These are phyloP conservation scores for Puntigrus tetrazona DNA, from an alignment of 2,113 vertebrate species.

Conservation along the genomic window DNA sequence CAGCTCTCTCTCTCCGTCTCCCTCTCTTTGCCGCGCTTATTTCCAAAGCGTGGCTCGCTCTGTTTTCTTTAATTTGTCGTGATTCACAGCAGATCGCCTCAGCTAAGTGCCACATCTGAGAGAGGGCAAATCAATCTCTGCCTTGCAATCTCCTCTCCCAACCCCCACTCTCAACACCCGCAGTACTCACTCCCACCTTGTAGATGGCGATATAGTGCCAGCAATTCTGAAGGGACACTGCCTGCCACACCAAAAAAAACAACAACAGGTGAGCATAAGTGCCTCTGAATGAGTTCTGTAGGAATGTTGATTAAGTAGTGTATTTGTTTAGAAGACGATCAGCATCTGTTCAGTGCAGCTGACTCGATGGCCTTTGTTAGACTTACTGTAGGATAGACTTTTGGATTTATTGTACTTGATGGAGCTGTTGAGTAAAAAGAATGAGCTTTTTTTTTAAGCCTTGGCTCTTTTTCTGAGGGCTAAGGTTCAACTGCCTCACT, in stretches of 20 bases:
- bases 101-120: slow-evolving; percentile 40
- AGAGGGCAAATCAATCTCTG: slow-evolving; percentile 50
- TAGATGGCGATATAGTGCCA: slow-evolving; percentile 76
- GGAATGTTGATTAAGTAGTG: slow-evolving; percentile 60
- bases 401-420: slow-evolving; percentile 66
- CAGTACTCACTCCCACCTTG: slow-evolving; percentile 61
- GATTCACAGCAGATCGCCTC: slow-evolving; percentile 37
- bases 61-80: slow-evolving; percentile 49
- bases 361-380: slow-evolving; percentile 61
- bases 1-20: background rate
- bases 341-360: slow-evolving; percentile 56
- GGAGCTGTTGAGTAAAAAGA: slow-evolving; percentile 58
- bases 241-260: slow-evolving; percentile 31
- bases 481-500: slow-evolving; percentile 61
- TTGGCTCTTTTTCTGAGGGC: slow-evolving; percentile 51
- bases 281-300: slow-evolving; percentile 31
- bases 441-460: slow-evolving; percentile 48
- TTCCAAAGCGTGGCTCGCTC: slow-evolving; percentile 27
- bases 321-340: slow-evolving; percentile 61
- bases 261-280: background rate
- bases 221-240: slow-evolving; percentile 51
- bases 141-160: background rate
- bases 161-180: slow-evolving; percentile 9
- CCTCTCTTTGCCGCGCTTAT: background rate
- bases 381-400: slow-evolving; percentile 61